A percentile compares a stretch with the other conserved stretches of the same genome.
Evolutionary conservation across 2,113 vertebrate species (phyloP).

Genomic region (Saccopteryx bilineata): DNA sequence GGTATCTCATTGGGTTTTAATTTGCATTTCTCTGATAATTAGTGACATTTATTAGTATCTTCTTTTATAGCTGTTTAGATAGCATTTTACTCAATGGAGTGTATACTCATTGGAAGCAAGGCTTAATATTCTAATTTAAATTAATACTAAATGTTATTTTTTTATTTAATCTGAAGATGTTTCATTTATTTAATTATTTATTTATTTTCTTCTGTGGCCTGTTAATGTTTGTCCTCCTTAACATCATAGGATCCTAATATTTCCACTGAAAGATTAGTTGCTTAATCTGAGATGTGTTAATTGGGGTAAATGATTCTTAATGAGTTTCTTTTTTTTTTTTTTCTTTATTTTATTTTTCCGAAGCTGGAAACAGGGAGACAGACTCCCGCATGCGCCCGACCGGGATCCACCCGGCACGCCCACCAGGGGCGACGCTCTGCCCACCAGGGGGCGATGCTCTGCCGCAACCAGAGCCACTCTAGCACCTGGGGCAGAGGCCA

Average conservation of each 20-base stretch:
- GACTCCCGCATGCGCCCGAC: no score
- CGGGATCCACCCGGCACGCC: no score
- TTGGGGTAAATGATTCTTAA: not conserved
- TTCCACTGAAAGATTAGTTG: not conserved
- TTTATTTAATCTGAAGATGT: not conserved
- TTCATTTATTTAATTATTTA: not conserved
- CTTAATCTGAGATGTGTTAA: not conserved
- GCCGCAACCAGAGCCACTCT: no score
- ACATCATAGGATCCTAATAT: not conserved
- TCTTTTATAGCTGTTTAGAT: not conserved
- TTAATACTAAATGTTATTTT: not conserved
- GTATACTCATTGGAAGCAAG: not conserved
- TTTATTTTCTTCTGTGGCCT: not conserved
- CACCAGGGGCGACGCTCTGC: no score
- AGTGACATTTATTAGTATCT: not conserved
- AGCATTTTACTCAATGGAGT: not conserved
- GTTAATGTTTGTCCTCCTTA: not conserved
- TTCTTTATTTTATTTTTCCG: no score
- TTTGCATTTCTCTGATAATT: not conserved
- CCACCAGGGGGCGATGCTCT: no score
- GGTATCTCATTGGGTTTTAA: not conserved
- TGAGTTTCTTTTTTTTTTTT: no score
- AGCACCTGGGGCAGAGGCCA: no score
- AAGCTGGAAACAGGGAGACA: no score
- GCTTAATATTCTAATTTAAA: not conserved